Conservation (phyloP, 2,888 invertebrate genomes). For the Coelinius sp. region DNA sequence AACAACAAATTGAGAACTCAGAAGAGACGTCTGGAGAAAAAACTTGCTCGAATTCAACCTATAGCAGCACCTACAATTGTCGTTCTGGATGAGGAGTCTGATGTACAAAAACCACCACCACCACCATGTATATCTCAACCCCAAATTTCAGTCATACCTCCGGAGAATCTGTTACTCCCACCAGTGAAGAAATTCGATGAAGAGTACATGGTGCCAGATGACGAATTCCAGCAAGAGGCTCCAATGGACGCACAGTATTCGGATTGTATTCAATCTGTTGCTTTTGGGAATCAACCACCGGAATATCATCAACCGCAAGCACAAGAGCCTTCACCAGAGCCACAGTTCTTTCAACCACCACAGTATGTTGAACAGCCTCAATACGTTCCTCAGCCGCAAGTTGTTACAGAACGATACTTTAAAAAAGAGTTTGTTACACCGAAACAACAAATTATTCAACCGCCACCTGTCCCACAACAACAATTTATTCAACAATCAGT, state of each 20-base stretch:
- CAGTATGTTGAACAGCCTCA: background rate
- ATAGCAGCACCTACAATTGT: background rate
- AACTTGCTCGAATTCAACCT: background rate
- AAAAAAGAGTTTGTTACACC: too few species aligned
- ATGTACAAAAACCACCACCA: background rate
- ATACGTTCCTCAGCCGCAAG: background rate
- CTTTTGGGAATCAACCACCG: background rate
- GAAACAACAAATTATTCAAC: background rate
- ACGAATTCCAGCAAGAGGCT: background rate
- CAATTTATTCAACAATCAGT: background rate
- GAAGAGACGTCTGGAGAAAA: background rate
- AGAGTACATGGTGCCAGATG: conserved; percentile 2
- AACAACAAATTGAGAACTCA: background rate
- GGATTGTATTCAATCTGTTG: too few species aligned
- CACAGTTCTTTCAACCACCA: too few species aligned
- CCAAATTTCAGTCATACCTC: background rate
- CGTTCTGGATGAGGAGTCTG: background rate
- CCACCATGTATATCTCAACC: background rate
- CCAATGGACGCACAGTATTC: background rate
- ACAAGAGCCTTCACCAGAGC: too few species aligned
- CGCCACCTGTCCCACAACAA: too few species aligned
- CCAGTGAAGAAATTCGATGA: background rate
- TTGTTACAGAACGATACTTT: too few species aligned
- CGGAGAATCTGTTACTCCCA: background rate
- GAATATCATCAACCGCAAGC: background rate